A percentile compares a stretch with the other conserved stretches of the same genome.
These are phyloP conservation scores for Galerucella calmariensis DNA, from an alignment of 2,888 invertebrate genomes.

Conservation along the genomic window DNA sequence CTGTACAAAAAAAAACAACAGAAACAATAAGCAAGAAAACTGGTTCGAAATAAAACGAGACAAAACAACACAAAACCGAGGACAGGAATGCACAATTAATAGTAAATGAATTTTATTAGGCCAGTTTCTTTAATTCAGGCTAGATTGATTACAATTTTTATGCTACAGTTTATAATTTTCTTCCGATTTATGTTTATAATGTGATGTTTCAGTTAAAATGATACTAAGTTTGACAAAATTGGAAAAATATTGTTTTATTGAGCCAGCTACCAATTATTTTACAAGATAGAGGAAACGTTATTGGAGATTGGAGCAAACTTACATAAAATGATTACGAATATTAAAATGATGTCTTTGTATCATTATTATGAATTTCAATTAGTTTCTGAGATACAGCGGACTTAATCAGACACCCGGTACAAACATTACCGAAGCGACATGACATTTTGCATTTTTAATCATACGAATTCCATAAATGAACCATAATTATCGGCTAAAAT, in stretches of 20 bases:
- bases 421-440: background rate
- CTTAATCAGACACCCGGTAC: background rate
- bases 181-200: too few species aligned
- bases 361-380: too few species aligned
- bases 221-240: too few species aligned
- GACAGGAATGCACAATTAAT: conserved; percentile 39
- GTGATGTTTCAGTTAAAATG: too few species aligned
- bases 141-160: conserved; percentile 14
- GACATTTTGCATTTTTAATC: background rate
- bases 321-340: too few species aligned
- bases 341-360: too few species aligned
- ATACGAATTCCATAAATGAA: background rate
- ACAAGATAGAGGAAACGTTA: too few species aligned
- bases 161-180: too few species aligned
- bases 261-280: too few species aligned
- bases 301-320: too few species aligned
- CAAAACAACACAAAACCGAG: conserved; percentile 36
- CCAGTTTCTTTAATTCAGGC: conserved; percentile 19
- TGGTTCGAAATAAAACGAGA: conserved; percentile 33
- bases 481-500: background rate
- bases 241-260: too few species aligned
- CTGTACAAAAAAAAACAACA: conserved; percentile 36
- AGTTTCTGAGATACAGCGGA: too few species aligned
- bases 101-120: conserved; percentile 30
- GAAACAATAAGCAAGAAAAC: conserved; percentile 37